Base-by-base conservation (phyloP, 2,113 vertebrate genomes). In the Sisor rabdophorus region DNA sequence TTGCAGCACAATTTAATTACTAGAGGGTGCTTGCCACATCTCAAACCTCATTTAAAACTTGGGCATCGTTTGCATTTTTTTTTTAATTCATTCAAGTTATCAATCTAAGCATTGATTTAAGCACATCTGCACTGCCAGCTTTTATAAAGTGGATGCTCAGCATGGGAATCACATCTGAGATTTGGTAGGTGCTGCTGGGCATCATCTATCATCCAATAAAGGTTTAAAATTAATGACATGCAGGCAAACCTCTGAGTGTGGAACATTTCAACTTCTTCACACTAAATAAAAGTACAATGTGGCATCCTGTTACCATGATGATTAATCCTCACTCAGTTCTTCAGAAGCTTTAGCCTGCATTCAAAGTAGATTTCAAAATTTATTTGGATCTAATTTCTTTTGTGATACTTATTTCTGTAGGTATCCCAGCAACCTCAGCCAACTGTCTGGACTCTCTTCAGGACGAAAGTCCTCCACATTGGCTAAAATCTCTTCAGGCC, bases 391-490 rank as follows among this genome's bases (percentile, higher is more conserved):
- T 24, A 20, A 58, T 2, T 26, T 24, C 15, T 20, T 73, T 55
- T 24, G 22, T 24, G 44, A 52, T 76, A 48, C 1, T 1, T 16
- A 47, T 81, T 82, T 0, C 16, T 32, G 4, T 81, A 95, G 95
- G 95, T 88, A 92, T 96, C 87, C 94, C 95, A 86, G 92, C 93
- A 52, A 90, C 93, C 84, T 90, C 93, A 80, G 93, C 92, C 90
- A 95, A 95, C 92, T 94, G 91, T 92, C 91, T 95, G 93, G 95
- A 95, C 91, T 89, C 92, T 87, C 91, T 95, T 88, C 95, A 94
- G 90, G 95, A 96, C 32, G 95, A 96, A 89, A 94, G 94, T 92
- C 94, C 95, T 81, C 95, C 95, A 80, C 95, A 96, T 86, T 96
- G 95, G 95, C 93, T 96, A 85, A 95, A 95, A 87, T 96, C 95